A percentile compares a stretch with the other conserved stretches of the same genome.
These are phyloP conservation scores for Paragorgia papillata DNA, from an alignment of 92 coral and sea anemone species.

Conservation along the genomic window DNA sequence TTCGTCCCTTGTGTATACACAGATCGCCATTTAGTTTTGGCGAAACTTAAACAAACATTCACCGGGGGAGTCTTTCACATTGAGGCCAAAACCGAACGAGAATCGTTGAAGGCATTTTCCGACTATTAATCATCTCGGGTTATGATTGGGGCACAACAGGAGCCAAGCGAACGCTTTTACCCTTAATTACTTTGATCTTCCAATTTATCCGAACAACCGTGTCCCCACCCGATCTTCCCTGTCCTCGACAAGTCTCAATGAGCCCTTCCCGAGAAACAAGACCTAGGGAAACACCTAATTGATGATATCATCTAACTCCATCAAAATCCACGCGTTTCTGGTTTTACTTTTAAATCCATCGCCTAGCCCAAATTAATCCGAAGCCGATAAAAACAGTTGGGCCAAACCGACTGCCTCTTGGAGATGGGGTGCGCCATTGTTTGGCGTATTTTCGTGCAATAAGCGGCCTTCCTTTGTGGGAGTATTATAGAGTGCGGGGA, in stretches of 20 bases:
- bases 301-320: constrained; percentile 5
- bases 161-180: constrained; percentile 21
- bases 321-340: neutral
- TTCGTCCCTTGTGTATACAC: constrained; percentile 22
- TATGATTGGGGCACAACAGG: constrained; percentile 39
- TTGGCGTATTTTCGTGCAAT: constrained; percentile 1
- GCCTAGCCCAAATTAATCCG: neutral
- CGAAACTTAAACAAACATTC: constrained; percentile 37
- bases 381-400: constrained; percentile 28
- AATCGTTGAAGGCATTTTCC: neutral
- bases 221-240: constrained; percentile 1
- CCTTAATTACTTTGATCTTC: constrained; percentile 43
- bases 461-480: constrained; percentile 35
- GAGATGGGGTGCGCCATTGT: constrained; percentile 25
- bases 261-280: too few relatives aligned
- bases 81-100: constrained; percentile 23
- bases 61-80: constrained; percentile 28
- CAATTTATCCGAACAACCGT: constrained; percentile 4
- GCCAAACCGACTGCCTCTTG: neutral
- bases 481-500: neutral
- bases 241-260: neutral
- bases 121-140: constrained; percentile 24
- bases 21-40: neutral
- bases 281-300: neutral
- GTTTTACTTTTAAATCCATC: constrained; percentile 22